These are phyloP conservation scores for Vombatus ursinus DNA, from an alignment of 2,113 vertebrate genomes.

Conservation along the genomic window DNA sequence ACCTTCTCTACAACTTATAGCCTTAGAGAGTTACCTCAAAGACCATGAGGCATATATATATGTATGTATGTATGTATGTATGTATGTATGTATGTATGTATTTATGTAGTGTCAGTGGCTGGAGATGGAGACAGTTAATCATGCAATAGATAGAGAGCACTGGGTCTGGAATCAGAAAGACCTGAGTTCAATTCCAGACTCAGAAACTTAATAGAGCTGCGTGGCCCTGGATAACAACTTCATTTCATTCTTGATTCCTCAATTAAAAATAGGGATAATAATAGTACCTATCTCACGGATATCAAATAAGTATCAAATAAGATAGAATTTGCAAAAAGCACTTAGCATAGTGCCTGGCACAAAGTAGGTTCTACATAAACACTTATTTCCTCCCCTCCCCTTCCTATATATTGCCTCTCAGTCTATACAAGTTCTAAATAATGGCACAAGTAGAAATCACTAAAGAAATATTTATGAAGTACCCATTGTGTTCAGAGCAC, in stretches of 20 bases:
- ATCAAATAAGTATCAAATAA: neutral
- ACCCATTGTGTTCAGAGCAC: neutral
- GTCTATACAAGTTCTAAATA: neutral
- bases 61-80: too few species aligned
- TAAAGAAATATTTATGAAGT: neutral
- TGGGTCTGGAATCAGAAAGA: neutral
- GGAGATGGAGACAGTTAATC: neutral
- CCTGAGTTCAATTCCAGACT: neutral
- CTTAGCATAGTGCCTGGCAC: neutral
- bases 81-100: too few species aligned
- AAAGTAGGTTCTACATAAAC: neutral
- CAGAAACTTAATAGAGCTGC: neutral
- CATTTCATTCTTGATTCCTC: neutral
- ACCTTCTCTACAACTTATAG: neutral
- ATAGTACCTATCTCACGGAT: neutral
- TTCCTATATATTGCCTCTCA: neutral
- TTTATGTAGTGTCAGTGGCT: neutral
- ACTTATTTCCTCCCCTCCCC: neutral
- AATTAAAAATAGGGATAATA: neutral
- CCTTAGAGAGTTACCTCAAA: neutral
- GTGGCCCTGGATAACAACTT: neutral
- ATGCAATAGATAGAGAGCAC: neutral
- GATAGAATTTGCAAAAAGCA: neutral
- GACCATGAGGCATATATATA: neutral
- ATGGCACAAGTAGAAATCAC: neutral